Evolutionary conservation across 2,113 vertebrate genomes (phyloP), one percentile per base, ranked within the genome.

Genomic region (Micromys minutus): DNA sequence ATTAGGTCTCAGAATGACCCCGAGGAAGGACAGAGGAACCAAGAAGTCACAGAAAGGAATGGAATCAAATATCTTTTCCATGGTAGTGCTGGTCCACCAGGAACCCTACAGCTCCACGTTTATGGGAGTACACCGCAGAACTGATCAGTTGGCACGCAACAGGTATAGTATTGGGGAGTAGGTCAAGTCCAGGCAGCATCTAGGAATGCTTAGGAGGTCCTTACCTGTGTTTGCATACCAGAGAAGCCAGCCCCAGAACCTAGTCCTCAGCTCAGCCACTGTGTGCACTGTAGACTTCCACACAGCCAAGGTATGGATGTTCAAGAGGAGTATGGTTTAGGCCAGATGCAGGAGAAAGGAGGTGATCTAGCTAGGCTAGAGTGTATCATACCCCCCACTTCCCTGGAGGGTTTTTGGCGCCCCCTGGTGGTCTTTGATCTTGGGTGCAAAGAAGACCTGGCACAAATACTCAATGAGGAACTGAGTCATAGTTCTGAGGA

Each of bases 171-270:
- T 65, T 42, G 69, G 17, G 36, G 26, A 52, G 34, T 72, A 65
- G 69, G 24, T 39, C 42, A 63, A 59, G 87, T 34, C 34, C 61
- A 84, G 87, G 55, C 29, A 45, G 2, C 13, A 5, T 42, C 57
- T 76, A 36, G 69, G 65, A 89, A 89, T 61, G 95, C 36, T 94
- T 74, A 24, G 10, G n/a, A 72, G 42, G 77, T n/a, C 4, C 71
- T 87, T 45, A 79, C 75, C 2, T 3, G 34, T 52, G 12, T 55
- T 61, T 72, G 11, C 17, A 15, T 12, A 76, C 75, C 72, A 79
- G 75, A 76, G 22, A 86, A 36, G 22, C 1, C 29, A 57, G 13
- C 21, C 36, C 57, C 3, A 42, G 87, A 92, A 72, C 13, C 34
- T 42, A n/a, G 52, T 57, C 7, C 39, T 21, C 3, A 11, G 16